Evolutionary conservation across 2,888 invertebrate genomes (phyloP).

Genomic region (Geophilus truncorum): DNA sequence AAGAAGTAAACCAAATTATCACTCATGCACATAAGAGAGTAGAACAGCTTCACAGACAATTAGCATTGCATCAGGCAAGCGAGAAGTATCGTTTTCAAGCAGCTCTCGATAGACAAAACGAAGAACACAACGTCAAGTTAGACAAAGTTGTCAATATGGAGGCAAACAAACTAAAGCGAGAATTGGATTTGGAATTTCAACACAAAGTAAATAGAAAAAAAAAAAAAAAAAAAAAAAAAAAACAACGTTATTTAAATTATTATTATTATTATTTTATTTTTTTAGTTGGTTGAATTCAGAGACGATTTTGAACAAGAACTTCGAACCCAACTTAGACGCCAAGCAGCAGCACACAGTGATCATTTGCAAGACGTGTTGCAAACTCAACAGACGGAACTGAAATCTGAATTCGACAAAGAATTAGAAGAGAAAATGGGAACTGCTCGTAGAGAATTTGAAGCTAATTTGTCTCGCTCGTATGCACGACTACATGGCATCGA

Average conservation of each 20-base stretch:
- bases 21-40: slow-evolving; percentile 72
- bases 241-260: no score
- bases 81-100: slow-evolving; percentile 59
- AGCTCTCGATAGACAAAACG: slow-evolving; percentile 59
- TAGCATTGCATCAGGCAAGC: slow-evolving; percentile 64
- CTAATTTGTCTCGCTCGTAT: slow-evolving; percentile 65
- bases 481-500: slow-evolving; percentile 73
- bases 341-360: slow-evolving; percentile 79
- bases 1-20: slow-evolving; percentile 70
- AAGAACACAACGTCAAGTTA: slow-evolving; percentile 56
- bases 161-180: slow-evolving; percentile 62
- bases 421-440: slow-evolving; percentile 62
- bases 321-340: slow-evolving; percentile 71
- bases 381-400: slow-evolving; percentile 57
- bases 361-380: slow-evolving; percentile 67
- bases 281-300: slow-evolving; percentile 2
- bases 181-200: slow-evolving; percentile 64
- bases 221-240: no score
- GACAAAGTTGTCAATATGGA: slow-evolving; percentile 60
- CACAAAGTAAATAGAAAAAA: slow-evolving; percentile 47
- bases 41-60: slow-evolving; percentile 68
- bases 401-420: slow-evolving; percentile 48
- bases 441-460: slow-evolving; percentile 63
- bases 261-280: not conserved
- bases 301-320: slow-evolving; percentile 57